phyloP scores from a whole-genome alignment of 2,113 vertebrate genomes.

The Dinomys branickii region DNA sequence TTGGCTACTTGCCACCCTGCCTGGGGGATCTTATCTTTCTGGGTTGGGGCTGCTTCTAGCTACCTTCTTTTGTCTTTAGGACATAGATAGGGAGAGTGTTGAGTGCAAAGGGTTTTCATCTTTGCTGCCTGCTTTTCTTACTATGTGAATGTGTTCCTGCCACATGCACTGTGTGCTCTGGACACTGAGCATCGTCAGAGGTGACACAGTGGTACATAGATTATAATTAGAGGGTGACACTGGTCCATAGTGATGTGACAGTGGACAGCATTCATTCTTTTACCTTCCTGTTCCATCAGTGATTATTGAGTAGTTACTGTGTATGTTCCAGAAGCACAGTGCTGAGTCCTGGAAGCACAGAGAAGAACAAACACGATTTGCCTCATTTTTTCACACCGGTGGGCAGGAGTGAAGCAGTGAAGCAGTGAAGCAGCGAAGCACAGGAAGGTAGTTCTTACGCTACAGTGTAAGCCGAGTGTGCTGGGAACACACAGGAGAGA shows the following conservation, averaged over 20 bases:
- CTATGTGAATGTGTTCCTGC: not conserved
- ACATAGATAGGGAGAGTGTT: not conserved
- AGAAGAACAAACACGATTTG: not conserved
- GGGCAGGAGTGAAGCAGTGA: not conserved
- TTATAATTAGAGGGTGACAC: not conserved
- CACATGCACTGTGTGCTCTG: not conserved
- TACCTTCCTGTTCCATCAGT: not conserved
- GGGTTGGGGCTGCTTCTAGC: not conserved
- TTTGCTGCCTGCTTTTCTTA: not conserved
- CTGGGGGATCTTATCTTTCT: not conserved
- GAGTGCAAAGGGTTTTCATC: not conserved
- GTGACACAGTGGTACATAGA: not conserved
- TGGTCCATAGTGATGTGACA: not conserved
- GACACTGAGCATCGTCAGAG: not conserved
- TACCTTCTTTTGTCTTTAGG: not conserved
- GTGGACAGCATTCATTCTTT: not conserved
- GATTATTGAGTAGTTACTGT: not conserved
- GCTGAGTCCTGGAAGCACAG: not conserved
- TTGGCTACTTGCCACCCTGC: not conserved
- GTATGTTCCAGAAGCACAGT: not conserved
- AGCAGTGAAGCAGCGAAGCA: not conserved
- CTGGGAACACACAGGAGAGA: not conserved
- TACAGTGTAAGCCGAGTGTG: not conserved
- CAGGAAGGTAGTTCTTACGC: not conserved
- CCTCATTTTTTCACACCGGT: not conserved